Evolutionary conservation across 2,888 invertebrate genomes (phyloP).

Genomic region (Xanthorhoe designata): DNA sequence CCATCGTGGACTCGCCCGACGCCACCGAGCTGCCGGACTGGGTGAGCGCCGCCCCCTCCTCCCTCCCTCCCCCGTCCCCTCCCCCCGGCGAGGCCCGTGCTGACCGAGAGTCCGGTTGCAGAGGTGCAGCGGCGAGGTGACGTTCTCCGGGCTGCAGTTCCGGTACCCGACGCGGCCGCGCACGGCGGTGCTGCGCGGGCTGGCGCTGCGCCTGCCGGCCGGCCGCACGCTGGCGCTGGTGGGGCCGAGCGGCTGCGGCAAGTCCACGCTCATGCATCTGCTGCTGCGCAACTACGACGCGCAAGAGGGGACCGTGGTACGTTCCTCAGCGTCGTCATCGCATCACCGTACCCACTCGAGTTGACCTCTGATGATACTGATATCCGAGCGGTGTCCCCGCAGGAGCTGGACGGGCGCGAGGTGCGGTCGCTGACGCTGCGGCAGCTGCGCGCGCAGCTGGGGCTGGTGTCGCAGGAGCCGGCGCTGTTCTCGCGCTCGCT

Average conservation of each 20-base stretch:
- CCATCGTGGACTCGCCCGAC: slow-evolving; percentile 59
- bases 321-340: slow-evolving; percentile 44
- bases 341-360: too few relatives aligned
- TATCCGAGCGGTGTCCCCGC: slow-evolving; percentile 18
- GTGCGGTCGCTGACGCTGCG: slow-evolving; percentile 86
- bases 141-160: slow-evolving; percentile 88
- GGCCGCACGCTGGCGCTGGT: slow-evolving; percentile 90
- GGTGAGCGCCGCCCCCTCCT: slow-evolving; percentile 55
- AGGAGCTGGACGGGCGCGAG: slow-evolving; percentile 85
- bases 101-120: slow-evolving; percentile 49
- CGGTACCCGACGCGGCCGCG: slow-evolving; percentile 91
- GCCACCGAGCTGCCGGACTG: slow-evolving; percentile 60
- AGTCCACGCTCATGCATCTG: slow-evolving; percentile 92
- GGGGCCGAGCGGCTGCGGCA: slow-evolving; percentile 91
- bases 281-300: slow-evolving; percentile 92
- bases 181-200: slow-evolving; percentile 88
- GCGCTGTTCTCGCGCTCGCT: slow-evolving; percentile 92
- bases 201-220: slow-evolving; percentile 86
- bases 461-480: slow-evolving; percentile 94
- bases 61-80: neutral
- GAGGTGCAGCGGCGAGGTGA: slow-evolving; percentile 87
- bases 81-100: neutral
- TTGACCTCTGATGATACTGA: too few relatives aligned
- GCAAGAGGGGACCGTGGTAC: slow-evolving; percentile 79
- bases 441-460: slow-evolving; percentile 89